Evolutionary conservation across 2,888 invertebrate species (phyloP).

Genomic region (Drosophila mayaguana): DNA sequence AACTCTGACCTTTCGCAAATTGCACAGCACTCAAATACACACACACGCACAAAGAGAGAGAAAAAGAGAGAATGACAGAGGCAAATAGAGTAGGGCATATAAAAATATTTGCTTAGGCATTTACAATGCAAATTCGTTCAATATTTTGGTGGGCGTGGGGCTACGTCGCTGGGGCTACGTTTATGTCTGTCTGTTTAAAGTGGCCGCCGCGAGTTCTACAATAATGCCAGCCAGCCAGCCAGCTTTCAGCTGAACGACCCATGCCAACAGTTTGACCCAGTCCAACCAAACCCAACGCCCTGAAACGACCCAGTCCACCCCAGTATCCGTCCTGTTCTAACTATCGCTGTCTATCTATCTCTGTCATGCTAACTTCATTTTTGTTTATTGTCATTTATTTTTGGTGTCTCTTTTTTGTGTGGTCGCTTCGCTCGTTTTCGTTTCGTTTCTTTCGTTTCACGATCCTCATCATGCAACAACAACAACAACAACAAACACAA

Average conservation of each 20-base stretch:
- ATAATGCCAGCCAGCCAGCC: constrained; percentile 18
- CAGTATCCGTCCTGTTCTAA: constrained; percentile 42
- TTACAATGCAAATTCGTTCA: constrained; percentile 78
- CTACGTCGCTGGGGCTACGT: constrained; percentile 33
- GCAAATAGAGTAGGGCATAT: constrained; percentile 26
- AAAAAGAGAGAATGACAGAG: neutral
- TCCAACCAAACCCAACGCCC: constrained; percentile 1
- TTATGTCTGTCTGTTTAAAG: constrained; percentile 68
- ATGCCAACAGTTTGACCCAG: constrained; percentile 45
- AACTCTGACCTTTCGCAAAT: constrained; percentile 66
- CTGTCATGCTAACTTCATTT: constrained; percentile 81
- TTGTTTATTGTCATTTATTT: constrained; percentile 79
- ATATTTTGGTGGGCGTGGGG: constrained; percentile 59
- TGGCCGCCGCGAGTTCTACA: constrained; percentile 67
- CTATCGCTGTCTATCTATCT: constrained; percentile 70
- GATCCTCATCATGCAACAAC: constrained; percentile 78
- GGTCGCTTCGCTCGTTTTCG: constrained; percentile 67
- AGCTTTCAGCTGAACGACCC: constrained; percentile 28
- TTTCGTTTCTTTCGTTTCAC: constrained; percentile 76
- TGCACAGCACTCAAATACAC: constrained; percentile 51
- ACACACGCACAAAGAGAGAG: neutral
- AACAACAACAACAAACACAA: constrained; percentile 48
- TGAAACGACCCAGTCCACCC: neutral
- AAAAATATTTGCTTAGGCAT: constrained; percentile 75
- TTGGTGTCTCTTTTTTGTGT: constrained; percentile 70